Evolutionary conservation across 2,797 vertebrate species (phyloP), one percentile per base, ranked within the genome.

Genomic region (Oceanodroma leucorhoa): DNA sequence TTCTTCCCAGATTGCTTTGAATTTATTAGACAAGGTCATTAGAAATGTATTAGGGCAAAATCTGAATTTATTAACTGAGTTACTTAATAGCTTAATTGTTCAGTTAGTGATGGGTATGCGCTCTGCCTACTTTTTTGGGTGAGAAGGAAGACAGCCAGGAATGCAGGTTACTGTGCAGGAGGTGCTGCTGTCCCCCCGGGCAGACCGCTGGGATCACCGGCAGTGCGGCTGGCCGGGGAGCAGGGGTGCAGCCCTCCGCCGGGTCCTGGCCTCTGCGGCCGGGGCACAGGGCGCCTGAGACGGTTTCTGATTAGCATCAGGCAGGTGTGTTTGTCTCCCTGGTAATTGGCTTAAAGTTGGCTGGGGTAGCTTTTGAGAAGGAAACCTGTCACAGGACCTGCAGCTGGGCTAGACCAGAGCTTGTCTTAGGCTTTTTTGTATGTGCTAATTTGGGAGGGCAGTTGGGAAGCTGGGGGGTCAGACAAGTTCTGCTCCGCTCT

Each of bases 251-350:
- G 96, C 93, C 96, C 98, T 98, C 98, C 85, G 75, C 96, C 77
- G 95, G 98, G 97, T 96, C 96, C 97, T 98, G 98, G 97, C 97
- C 94, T 71, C 82, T 89, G 94, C 23, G 45, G 36, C 38, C 94
- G 58, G 67, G 61, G 87, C 95, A 73, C 95, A 71, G 94, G 45
- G 96, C 71, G 79, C 96, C 91, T 97, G 91, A 92, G 96, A 90
- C 64, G 89, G 79, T 67, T 84, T 92, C 93, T 98, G 97, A 93
- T 97, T 95, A 91, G 95, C 90, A 97, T 96, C 97, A 96, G 95
- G 97, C 98, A 98, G 98, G 97, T 98, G 98, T 95, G 97, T 96
- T 91, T 81, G 57, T 83, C 92, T 92, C 61, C 24, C 17, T 50
- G 36, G 67, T 96, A 97, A 98, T 95, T 67, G 82, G 67, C 64